Percentiles rank a stretch among this genome's conserved stretches.
Conservation (phyloP, 2,888 invertebrate species). For the Latrodectus hesperus region DNA sequence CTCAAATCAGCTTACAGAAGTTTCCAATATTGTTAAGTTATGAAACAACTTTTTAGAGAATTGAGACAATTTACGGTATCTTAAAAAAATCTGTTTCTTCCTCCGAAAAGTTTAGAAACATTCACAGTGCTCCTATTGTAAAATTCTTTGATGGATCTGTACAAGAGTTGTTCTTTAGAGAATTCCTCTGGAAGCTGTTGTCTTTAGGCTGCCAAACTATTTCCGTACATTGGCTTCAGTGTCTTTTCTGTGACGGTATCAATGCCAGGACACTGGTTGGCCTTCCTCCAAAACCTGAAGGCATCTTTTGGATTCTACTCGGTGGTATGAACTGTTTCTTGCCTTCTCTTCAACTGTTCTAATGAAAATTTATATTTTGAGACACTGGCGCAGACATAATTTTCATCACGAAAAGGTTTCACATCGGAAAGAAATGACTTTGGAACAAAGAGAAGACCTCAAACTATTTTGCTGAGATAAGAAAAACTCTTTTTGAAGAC, state of each 20-base stretch:
- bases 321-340: slow-evolving; percentile 18
- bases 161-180: slow-evolving; percentile 49
- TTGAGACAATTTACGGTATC: no score
- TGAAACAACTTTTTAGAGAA: no score
- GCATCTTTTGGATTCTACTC: slow-evolving; percentile 30
- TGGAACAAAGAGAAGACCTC: neutral
- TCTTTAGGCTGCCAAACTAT: slow-evolving; percentile 66
- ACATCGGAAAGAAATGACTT: neutral
- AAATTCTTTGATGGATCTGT: slow-evolving; percentile 21
- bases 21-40: no score
- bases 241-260: slow-evolving; percentile 55
- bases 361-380: slow-evolving; percentile 21
- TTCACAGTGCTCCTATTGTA: neutral
- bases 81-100: no score
- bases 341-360: slow-evolving; percentile 5
- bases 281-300: slow-evolving; percentile 36
- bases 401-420: neutral
- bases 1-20: no score
- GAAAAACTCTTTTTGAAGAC: neutral
- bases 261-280: slow-evolving; percentile 62
- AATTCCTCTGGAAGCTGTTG: slow-evolving; percentile 60
- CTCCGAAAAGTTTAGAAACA: neutral
- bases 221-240: slow-evolving; percentile 68
- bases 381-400: neutral
- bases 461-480: neutral